Percentiles rank a stretch among this genome's conserved stretches.
phyloP scores from a whole-genome alignment of 2,797 vertebrate species.

The Sebastes wilsoni region DNA sequence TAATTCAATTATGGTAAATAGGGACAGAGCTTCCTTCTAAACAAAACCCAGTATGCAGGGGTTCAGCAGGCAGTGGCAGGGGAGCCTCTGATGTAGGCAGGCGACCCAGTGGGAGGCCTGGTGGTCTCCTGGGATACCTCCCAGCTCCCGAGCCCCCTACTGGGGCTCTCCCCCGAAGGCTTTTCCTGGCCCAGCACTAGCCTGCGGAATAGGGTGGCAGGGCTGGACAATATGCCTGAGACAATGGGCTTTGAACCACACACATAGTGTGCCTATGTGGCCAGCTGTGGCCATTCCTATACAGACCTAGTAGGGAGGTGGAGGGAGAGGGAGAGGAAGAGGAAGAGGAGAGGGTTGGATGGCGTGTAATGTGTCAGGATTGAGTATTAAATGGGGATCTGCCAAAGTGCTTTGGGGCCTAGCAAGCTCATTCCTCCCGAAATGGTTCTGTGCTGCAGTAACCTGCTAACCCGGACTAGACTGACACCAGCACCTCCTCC shows the following conservation, averaged over 20 bases:
- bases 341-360: slow-evolving; percentile 13
- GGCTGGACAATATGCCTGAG: slow-evolving; percentile 58
- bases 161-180: slow-evolving; percentile 45
- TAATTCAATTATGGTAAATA: slow-evolving; percentile 85
- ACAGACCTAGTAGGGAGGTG: slow-evolving; percentile 46
- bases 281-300: slow-evolving; percentile 69
- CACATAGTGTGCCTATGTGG: slow-evolving; percentile 39
- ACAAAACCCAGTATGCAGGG: slow-evolving; percentile 78
- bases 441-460: slow-evolving; percentile 65
- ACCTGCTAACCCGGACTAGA: slow-evolving; percentile 73
- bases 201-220: slow-evolving; percentile 54
- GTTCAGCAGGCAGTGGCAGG: slow-evolving; percentile 65
- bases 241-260: slow-evolving; percentile 66
- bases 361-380: slow-evolving; percentile 62
- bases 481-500: slow-evolving; percentile 73
- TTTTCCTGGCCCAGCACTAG: slow-evolving; percentile 33
- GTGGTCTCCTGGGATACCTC: slow-evolving; percentile 77
- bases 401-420: slow-evolving; percentile 74
- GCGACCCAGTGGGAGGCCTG: slow-evolving; percentile 68
- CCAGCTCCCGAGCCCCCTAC: slow-evolving; percentile 65
- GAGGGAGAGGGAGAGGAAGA: slow-evolving; percentile 10
- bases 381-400: slow-evolving; percentile 73
- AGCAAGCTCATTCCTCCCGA: slow-evolving; percentile 56
- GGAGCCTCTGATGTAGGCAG: slow-evolving; percentile 72
- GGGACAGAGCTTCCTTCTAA: slow-evolving; percentile 77